These are phyloP conservation scores for Rhinogobius similis DNA, from an alignment of 2,113 vertebrate genomes.

Conservation along the genomic window DNA sequence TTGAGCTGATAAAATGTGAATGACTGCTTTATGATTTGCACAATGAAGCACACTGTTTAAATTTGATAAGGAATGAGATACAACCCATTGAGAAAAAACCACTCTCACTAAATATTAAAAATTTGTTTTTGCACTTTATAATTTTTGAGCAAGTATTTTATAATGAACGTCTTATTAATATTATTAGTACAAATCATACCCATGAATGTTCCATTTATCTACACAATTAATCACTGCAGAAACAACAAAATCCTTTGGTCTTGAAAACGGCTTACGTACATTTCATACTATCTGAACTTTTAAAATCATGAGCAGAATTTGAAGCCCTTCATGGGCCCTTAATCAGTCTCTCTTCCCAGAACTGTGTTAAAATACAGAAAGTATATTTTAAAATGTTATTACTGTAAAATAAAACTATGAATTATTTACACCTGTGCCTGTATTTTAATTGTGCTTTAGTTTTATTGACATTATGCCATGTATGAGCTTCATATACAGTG, in stretches of 20 bases:
- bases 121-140: conserved; percentile 9
- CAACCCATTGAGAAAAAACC: background rate
- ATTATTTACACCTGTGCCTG: background rate
- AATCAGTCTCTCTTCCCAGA: background rate
- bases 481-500: too few species aligned
- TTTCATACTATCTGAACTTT: background rate
- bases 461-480: background rate
- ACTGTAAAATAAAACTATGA: conserved; percentile 4
- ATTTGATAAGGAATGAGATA: background rate
- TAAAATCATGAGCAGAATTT: too few species aligned
- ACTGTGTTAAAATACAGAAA: conserved; percentile 6
- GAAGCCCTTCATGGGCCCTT: too few species aligned
- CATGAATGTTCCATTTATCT: background rate
- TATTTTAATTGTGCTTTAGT: background rate
- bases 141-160: background rate
- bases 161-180: background rate
- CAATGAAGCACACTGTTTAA: background rate
- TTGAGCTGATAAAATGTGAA: background rate
- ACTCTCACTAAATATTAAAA: background rate
- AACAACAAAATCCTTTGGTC: background rate
- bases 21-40: background rate
- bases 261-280: background rate
- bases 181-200: background rate
- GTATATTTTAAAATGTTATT: conserved; percentile 1
- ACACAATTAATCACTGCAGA: background rate